Evolutionary conservation across 2,888 invertebrate genomes (phyloP).

Genomic region (Amiota mariae): DNA sequence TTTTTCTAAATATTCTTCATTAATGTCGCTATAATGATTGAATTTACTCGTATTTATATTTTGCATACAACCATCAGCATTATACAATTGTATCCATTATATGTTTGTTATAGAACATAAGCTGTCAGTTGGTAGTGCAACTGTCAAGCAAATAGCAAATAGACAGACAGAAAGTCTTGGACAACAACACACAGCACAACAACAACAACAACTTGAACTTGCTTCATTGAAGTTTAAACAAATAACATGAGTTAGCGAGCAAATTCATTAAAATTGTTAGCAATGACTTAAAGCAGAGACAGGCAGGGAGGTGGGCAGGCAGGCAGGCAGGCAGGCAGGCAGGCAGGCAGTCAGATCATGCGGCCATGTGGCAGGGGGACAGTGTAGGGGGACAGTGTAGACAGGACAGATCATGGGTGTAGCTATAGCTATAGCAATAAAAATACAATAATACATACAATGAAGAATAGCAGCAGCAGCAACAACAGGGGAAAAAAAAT

Average conservation of each 20-base stretch:
- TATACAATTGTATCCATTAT: no score
- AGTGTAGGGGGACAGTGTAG: no score
- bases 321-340: no score
- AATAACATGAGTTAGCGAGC: conserved; percentile 20
- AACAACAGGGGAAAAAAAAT: background rate
- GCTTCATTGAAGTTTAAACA: conserved; percentile 16
- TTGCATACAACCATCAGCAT: background rate
- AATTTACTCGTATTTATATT: background rate
- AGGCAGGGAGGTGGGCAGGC: background rate
- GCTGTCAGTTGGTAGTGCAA: conserved; percentile 11
- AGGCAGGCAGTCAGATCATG: no score
- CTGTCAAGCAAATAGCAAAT: background rate
- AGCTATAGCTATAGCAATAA: background rate
- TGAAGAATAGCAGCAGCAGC: conserved; percentile 4
- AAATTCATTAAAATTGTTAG: conserved; percentile 28
- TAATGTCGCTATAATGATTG: background rate
- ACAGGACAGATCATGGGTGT: conserved; percentile 16
- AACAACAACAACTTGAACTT: conserved; percentile 18
- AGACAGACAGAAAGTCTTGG: conserved; percentile 6
- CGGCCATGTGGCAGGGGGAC: no score
- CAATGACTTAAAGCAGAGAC: conserved; percentile 15
- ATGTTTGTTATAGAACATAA: conserved; percentile 2
- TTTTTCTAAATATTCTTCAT: conserved; percentile 9
- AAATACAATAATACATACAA: background rate
- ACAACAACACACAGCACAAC: background rate